Base-by-base conservation (phyloP, 1,140 invertebrate genomes). In the Drosophila prosaltans region DNA sequence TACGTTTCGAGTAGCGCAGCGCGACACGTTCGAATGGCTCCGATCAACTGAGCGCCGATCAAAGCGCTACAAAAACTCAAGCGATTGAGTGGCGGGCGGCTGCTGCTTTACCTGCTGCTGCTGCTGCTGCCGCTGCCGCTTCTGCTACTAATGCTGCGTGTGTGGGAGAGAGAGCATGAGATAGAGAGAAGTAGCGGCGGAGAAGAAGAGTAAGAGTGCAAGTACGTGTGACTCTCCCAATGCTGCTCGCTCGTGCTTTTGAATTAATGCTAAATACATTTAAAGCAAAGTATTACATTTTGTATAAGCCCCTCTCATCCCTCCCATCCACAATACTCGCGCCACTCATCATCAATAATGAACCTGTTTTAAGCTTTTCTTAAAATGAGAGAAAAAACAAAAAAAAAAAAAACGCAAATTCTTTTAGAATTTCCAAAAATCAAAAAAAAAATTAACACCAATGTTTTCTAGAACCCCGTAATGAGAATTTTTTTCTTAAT, bases 11-110 rank as follows among this genome's bases (percentile, higher is more conserved):
- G 60, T 16, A 69, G 72, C 79, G 78, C 72, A 76, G 69, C 90
- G 69, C 90, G 72, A 72, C 61, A 65, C 83, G 78, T 84, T 82
- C 76, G 77, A 91, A 77, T 72, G 81, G 80, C 88, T 85, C 73
- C 74, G 80, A 91, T 91, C 90, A 81, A 91, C 90, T 91, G 83
- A 91, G 90, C 83, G 77, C 69, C 77, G 73, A 83, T 89, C 79
- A 76, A 80, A 78, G 68, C 59, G 69, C 70, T 68, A 79, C 75
- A 65, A 68, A 66, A 66, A 61, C 75, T 67, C 70, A 59, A 69
- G 71, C 45, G 45, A 51, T 74, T 71, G 60, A 36, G 32, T 51
- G 24, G 45, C 16, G 21, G 45, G 16, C 21, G 3, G 43, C 7
- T 16, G 41, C 16, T 51, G 21, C 21, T 51, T 21, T 5, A 16